Evolutionary conservation across 1,140 invertebrate genomes (phyloP).

Genomic region (Diploscapter pachys): DNA sequence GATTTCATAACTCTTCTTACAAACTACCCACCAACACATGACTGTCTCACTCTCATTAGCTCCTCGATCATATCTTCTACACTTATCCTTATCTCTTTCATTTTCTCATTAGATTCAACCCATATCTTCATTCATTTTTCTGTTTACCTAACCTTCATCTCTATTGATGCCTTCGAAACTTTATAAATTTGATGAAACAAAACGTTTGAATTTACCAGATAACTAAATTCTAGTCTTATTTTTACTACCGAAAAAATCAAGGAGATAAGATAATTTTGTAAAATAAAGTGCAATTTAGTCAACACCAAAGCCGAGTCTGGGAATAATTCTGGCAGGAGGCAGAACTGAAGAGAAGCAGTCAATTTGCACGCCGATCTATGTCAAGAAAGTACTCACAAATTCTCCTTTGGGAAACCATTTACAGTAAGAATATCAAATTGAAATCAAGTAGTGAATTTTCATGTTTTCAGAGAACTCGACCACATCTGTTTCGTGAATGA

Average conservation of each 20-base stretch:
- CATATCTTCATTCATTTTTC: no score
- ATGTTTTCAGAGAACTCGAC: constrained; percentile 32
- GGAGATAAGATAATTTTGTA: not conserved
- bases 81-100: constrained; percentile 28
- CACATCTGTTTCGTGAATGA: constrained; percentile 40
- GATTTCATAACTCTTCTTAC: no score
- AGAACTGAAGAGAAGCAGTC: constrained; percentile 25
- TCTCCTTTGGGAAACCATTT: constrained; percentile 25
- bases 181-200: no score
- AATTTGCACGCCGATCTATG: constrained; percentile 34
- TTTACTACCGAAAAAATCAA: not conserved
- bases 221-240: no score
- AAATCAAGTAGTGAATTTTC: not conserved
- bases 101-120: no score
- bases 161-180: no score
- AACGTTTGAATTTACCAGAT: no score
- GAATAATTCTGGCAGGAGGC: constrained; percentile 36
- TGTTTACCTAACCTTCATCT: no score
- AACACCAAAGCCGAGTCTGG: constrained; percentile 35
- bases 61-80: constrained; percentile 2
- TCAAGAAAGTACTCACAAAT: constrained; percentile 30
- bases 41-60: not conserved
- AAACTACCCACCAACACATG: no score
- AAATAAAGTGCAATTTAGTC: constrained; percentile 19
- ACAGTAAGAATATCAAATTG: no score